These are phyloP conservation scores for Ridgeia piscesae DNA, from an alignment of 1,140 invertebrate genomes.

Conservation along the genomic window DNA sequence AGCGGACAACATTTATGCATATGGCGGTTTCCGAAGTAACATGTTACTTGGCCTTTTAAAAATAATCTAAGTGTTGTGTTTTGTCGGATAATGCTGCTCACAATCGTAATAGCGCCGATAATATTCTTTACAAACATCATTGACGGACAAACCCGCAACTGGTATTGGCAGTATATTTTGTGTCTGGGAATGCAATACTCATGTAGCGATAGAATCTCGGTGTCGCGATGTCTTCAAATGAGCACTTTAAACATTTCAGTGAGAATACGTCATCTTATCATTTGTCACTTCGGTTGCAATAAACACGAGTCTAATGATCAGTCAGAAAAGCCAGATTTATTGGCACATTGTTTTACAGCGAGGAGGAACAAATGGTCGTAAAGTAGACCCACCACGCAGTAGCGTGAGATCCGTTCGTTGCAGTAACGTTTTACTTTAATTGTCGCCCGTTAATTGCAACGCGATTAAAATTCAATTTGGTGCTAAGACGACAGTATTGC, in stretches of 20 bases:
- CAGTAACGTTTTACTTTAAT: background rate
- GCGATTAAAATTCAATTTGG: constrained; percentile 1
- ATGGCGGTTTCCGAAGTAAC: too few relatives aligned
- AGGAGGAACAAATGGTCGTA: background rate
- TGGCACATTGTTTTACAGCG: background rate
- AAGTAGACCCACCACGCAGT: background rate
- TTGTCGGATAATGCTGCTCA: too few relatives aligned
- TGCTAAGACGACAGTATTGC: background rate
- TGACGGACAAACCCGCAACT: too few relatives aligned
- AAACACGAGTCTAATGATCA: background rate
- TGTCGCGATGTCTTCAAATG: background rate
- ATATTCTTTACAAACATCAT: too few relatives aligned
- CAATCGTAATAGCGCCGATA: too few relatives aligned
- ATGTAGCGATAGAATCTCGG: too few relatives aligned
- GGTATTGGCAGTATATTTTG: too few relatives aligned
- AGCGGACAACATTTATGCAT: too few relatives aligned
- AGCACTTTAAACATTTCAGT: background rate
- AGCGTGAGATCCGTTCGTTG: background rate
- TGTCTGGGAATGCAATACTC: too few relatives aligned
- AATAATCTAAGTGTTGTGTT: too few relatives aligned
- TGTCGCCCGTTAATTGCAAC: background rate
- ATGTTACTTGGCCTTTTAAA: too few relatives aligned
- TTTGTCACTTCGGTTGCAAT: background rate
- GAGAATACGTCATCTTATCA: background rate
- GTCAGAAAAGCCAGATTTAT: background rate